These are phyloP conservation scores for Meda fulgida DNA, from an alignment of 2,797 vertebrate species.

Conservation along the genomic window DNA sequence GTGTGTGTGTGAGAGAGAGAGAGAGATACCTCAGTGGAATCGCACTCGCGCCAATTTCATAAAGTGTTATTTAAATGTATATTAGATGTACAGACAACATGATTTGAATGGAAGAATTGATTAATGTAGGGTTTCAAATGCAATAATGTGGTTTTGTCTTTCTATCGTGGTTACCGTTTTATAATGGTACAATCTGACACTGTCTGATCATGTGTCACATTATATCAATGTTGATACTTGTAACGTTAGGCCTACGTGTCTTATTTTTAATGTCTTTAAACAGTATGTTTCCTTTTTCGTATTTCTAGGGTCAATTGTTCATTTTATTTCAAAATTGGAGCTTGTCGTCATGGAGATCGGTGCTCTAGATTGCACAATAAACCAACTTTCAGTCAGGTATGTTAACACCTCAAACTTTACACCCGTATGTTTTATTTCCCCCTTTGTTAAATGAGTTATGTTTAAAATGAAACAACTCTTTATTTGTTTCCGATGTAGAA, in stretches of 20 bases:
- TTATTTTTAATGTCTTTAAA: not conserved
- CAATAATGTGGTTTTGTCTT: not conserved
- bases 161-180: not conserved
- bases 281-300: not conserved
- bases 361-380: slow-evolving; percentile 98
- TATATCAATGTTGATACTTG: not conserved
- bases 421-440: not conserved
- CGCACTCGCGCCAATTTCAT: not conserved
- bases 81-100: not conserved
- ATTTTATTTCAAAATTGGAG: slow-evolving; percentile 99
- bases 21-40: not conserved
- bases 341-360: slow-evolving; percentile 96
- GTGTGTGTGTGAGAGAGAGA: too few relatives aligned
- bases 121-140: not conserved
- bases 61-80: not conserved
- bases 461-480: not conserved
- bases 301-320: slow-evolving; percentile 93
- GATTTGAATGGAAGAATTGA: not conserved
- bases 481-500: not conserved
- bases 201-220: not conserved
- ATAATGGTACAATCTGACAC: not conserved
- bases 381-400: slow-evolving; percentile 98
- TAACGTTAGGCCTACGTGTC: not conserved
- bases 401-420: slow-evolving; percentile 14
- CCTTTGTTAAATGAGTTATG: not conserved